These are phyloP conservation scores for Scrobipalpa costella DNA, from an alignment of 2,888 invertebrate species.

Conservation along the genomic window DNA sequence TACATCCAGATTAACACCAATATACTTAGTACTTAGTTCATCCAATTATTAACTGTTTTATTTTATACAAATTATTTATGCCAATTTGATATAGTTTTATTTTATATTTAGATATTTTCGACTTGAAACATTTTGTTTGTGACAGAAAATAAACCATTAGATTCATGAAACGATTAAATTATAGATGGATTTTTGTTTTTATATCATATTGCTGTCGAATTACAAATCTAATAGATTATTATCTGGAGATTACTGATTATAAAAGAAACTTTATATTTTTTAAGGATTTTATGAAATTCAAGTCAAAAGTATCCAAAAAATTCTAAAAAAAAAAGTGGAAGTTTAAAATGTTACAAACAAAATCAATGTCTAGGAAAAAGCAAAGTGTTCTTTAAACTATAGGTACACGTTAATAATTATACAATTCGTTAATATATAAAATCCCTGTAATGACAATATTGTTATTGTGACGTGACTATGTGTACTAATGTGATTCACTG, in stretches of 20 bases:
- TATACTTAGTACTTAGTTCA: constrained; percentile 40
- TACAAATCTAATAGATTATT: neutral
- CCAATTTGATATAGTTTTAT: constrained; percentile 32
- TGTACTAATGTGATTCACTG: constrained; percentile 47
- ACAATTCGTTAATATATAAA: constrained; percentile 78
- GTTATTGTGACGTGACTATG: constrained; percentile 71
- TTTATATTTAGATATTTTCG: constrained; percentile 19
- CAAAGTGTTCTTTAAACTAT: constrained; percentile 69
- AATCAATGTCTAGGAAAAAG: constrained; percentile 51
- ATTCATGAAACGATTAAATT: neutral
- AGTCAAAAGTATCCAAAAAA: neutral
- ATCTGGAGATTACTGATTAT: neutral
- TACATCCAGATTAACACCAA: constrained; percentile 38
- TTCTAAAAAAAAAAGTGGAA: neutral
- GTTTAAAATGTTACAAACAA: constrained; percentile 39
- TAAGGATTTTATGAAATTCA: neutral
- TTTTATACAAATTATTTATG: constrained; percentile 37
- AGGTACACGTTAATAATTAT: constrained; percentile 72
- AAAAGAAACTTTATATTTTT: neutral
- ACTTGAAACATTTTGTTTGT: neutral
- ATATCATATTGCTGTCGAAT: neutral
- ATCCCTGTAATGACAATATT: constrained; percentile 81
- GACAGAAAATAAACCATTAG: neutral
- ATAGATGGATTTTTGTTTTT: neutral
- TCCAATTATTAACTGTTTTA: constrained; percentile 47